phyloP scores from a whole-genome alignment of 2,888 invertebrate species.

The Nomada goodeniana region DNA sequence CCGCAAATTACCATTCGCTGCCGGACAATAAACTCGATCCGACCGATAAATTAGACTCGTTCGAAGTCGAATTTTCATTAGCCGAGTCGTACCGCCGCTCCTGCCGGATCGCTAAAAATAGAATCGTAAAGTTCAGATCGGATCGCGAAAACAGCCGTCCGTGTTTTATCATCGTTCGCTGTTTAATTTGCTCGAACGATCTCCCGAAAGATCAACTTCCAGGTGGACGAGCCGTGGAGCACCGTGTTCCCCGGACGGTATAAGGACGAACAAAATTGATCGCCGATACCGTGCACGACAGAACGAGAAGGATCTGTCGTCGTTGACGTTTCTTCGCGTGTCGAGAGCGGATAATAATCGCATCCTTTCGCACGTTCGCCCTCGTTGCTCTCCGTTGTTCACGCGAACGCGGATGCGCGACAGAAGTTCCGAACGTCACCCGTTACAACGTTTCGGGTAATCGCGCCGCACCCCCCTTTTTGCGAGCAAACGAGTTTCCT shows the following conservation, averaged over 20 bases:
- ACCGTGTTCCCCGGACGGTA: too few species aligned
- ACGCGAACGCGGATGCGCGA: background rate
- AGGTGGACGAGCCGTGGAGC: background rate
- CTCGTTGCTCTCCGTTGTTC: constrained; percentile 28
- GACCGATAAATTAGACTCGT: background rate
- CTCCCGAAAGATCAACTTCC: background rate
- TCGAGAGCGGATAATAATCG: constrained; percentile 43
- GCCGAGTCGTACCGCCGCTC: too few species aligned
- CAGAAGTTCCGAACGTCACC: background rate
- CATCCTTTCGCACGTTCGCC: constrained; percentile 3
- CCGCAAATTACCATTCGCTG: background rate
- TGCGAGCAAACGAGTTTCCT: too few species aligned
- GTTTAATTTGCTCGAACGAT: background rate
- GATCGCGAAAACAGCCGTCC: background rate
- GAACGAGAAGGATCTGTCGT: background rate
- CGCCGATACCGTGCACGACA: too few species aligned
- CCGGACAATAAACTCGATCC: background rate
- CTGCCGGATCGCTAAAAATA: background rate
- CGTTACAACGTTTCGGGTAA: background rate
- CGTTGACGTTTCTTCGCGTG: constrained; percentile 12
- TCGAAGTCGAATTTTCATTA: background rate
- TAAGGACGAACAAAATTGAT: too few species aligned
- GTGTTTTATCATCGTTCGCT: background rate
- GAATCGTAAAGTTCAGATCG: background rate
- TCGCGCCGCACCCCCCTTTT: background rate